phyloP scores from a whole-genome alignment of 2,113 vertebrate species.

The Calcarius ornatus region DNA sequence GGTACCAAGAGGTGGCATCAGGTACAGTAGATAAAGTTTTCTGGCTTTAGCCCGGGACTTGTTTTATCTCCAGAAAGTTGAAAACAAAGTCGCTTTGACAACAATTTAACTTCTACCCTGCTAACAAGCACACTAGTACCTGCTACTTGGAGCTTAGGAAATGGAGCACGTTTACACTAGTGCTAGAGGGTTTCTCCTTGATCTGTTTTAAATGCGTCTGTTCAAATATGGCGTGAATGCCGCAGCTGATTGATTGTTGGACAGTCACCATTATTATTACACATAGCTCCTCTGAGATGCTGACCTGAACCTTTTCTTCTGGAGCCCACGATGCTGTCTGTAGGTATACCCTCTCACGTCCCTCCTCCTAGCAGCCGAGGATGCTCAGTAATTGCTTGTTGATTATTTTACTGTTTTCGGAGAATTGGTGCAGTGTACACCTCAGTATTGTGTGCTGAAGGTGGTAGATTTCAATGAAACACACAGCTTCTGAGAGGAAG shows the following conservation, averaged over 20 bases:
- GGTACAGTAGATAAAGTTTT: background rate
- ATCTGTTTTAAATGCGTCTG: background rate
- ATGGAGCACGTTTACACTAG: background rate
- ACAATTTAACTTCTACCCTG: background rate
- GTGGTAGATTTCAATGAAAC: background rate
- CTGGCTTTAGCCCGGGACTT: background rate
- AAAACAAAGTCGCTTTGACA: background rate
- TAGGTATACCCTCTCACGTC: rapidly evolving
- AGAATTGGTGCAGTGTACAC: background rate
- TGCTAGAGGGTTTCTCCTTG: background rate
- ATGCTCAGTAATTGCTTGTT: background rate
- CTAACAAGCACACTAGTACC: background rate
- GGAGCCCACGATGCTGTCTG: background rate
- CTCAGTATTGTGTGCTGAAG: background rate
- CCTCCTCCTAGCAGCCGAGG: background rate
- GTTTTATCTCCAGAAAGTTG: background rate
- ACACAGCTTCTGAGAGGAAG: background rate
- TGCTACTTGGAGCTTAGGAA: background rate
- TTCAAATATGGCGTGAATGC: background rate
- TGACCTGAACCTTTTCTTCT: background rate
- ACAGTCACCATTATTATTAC: background rate
- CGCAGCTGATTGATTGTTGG: background rate
- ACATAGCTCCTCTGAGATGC: background rate
- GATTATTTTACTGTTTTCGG: background rate
- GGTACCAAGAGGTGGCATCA: slow-evolving; percentile 31